Evolutionary conservation across 2,797 vertebrate species (phyloP), one percentile per base, ranked within the genome.

Genomic region (Cossypha dichroa): DNA sequence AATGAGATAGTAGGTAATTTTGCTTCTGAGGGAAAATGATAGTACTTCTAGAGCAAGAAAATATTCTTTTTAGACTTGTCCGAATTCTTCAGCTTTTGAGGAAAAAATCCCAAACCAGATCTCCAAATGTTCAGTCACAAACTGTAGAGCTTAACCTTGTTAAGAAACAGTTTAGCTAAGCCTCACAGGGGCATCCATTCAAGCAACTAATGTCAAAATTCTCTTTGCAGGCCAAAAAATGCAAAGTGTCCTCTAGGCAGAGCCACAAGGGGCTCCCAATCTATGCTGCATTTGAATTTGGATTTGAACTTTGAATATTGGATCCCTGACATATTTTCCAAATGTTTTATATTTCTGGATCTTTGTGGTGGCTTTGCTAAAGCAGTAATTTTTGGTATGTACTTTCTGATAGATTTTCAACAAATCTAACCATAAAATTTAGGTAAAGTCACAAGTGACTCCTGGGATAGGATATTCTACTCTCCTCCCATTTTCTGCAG

Each of bases 31-130:
- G 19, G 25, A 58, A 75, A 81, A 52, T 41, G 1, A 20, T 38
- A 19, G 4, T 13, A 43, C 5, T 58, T 78, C 41, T 66, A 77
- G 8, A 70, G 13, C 4, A 78, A 31, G 10, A 48, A 68, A 67
- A 63, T 18, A 43, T 3, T 54, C 2, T 59, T 29, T 26, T 29
- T 0, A 8, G 7, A 10, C 11, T 41, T 70, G 12, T 9, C 14
- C 2, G 2, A 64, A 45, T 43, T 41, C 17, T 64, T 66, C 19
- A 70, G 9, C 4, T 64, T 86, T 60, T 36, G 25, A 55, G 56
- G 28, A 15, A 34, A 56, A 56, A 84, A 56, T 8, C 15, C 2
- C 0, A 69, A 69, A 48, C 5, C 14, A 52, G 6, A 28, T 20
- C 10, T 67, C 26, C 13, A 49, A 72, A 74, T 34, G 10, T 41